Evolutionary conservation across 2,113 vertebrate genomes (phyloP).

Genomic region (Drymodes brunneopygia): DNA sequence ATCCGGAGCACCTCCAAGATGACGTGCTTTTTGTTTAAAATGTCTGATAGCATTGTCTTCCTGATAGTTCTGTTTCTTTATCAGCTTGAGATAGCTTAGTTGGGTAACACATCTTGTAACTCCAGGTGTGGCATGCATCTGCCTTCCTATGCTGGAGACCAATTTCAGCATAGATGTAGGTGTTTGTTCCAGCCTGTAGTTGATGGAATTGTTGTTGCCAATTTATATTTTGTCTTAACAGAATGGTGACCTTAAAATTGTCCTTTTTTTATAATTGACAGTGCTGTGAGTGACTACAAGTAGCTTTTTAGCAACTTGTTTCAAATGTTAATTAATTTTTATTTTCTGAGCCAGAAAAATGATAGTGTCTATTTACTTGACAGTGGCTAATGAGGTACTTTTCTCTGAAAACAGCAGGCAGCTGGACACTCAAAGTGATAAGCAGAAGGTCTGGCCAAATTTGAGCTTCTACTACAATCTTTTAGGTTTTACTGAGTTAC

Average conservation of each 20-base stretch:
- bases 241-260: not conserved
- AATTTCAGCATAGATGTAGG: rapidly evolving
- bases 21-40: not conserved
- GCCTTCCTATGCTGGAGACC: not conserved
- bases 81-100: not conserved
- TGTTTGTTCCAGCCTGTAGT: not conserved
- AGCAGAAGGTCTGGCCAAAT: not conserved
- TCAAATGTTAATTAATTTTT: not conserved
- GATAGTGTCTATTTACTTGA: not conserved
- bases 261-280: not conserved
- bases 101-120: not conserved
- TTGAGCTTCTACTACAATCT: not conserved
- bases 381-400: not conserved
- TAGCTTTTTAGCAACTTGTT: not conserved
- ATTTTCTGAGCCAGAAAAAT: not conserved
- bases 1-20: not conserved
- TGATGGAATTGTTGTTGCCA: not conserved
- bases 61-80: not conserved
- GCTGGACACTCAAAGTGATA: not conserved
- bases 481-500: not conserved
- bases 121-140: not conserved
- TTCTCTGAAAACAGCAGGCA: not conserved
- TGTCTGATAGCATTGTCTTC: not conserved
- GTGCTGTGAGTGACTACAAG: not conserved
- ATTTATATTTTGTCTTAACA: not conserved